phyloP scores from a whole-genome alignment of 1,140 invertebrate species.

The Penaeus japonicus region DNA sequence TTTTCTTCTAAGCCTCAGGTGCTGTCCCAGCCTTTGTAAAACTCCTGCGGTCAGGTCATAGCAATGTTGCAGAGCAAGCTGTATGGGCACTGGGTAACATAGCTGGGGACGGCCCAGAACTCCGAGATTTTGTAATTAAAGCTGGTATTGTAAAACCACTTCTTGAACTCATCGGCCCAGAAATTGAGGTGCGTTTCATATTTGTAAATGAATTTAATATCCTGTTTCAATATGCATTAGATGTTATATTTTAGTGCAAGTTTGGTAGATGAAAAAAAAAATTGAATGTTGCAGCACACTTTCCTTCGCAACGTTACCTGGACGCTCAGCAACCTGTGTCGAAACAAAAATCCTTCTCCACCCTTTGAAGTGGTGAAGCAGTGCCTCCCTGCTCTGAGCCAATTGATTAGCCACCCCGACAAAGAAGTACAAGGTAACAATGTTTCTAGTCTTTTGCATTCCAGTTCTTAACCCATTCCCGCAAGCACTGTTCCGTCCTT shows the following conservation, averaged over 20 bases:
- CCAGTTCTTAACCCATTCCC: too few species aligned
- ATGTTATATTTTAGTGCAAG: too few species aligned
- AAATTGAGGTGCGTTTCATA: constrained; percentile 65
- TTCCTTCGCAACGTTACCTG: constrained; percentile 80
- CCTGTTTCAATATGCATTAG: neutral
- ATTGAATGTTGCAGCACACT: constrained; percentile 43
- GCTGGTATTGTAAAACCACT: constrained; percentile 73
- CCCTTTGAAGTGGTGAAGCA: constrained; percentile 78
- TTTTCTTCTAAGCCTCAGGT: constrained; percentile 67
- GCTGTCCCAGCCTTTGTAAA: constrained; percentile 86
- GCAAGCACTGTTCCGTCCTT: too few species aligned
- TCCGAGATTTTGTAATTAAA: constrained; percentile 76
- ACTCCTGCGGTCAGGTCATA: constrained; percentile 77
- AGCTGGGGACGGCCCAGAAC: constrained; percentile 72
- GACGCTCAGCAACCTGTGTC: constrained; percentile 91
- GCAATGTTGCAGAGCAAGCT: constrained; percentile 91
- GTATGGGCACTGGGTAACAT: constrained; percentile 99
- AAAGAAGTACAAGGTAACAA: constrained; percentile 75
- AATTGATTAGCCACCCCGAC: constrained; percentile 78
- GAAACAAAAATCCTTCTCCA: constrained; percentile 89
- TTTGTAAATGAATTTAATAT: constrained; percentile 43
- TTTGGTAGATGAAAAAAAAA: too few species aligned
- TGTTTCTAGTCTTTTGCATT: neutral
- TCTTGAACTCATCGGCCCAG: constrained; percentile 72
- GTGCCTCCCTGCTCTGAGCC: constrained; percentile 82